phyloP scores from a whole-genome alignment of 2,888 invertebrate genomes.

The Tupiocoris notatus region DNA sequence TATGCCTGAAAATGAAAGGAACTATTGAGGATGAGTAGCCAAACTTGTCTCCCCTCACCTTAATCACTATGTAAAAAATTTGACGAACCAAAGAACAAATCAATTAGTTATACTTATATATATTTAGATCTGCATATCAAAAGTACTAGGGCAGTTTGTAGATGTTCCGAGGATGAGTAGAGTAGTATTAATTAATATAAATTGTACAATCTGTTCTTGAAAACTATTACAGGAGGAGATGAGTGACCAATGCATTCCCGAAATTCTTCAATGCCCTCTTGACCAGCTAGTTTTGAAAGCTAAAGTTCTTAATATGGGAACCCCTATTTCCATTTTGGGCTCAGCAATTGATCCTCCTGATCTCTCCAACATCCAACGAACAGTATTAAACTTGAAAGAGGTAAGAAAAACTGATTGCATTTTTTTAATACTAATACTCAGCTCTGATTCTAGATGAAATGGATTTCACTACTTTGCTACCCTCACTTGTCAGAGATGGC shows the following conservation, averaged over 20 bases:
- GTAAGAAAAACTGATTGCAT: too few species aligned
- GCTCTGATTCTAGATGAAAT: too few species aligned
- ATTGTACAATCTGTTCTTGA: neutral
- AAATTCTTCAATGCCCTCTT: constrained; percentile 77
- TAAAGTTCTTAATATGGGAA: constrained; percentile 78
- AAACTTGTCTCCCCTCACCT: too few species aligned
- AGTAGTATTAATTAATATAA: neutral
- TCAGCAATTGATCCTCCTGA: constrained; percentile 85
- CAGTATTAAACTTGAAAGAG: constrained; percentile 82
- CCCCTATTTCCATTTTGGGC: constrained; percentile 76
- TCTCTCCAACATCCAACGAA: constrained; percentile 73
- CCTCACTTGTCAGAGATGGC: too few species aligned
- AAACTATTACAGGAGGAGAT: constrained; percentile 25
- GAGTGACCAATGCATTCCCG: constrained; percentile 57
- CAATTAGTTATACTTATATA: too few species aligned
- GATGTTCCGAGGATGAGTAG: neutral
- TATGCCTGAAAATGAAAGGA: too few species aligned
- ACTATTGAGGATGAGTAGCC: too few species aligned
- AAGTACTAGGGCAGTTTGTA: neutral
- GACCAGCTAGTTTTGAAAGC: constrained; percentile 75
- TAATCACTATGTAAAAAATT: too few species aligned
- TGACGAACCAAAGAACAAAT: too few species aligned
- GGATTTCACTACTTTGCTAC: too few species aligned
- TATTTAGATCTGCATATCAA: too few species aligned
- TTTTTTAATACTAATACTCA: too few species aligned